These are phyloP conservation scores for Florisuga fusca DNA, from an alignment of 2,797 vertebrate species.

Conservation along the genomic window DNA sequence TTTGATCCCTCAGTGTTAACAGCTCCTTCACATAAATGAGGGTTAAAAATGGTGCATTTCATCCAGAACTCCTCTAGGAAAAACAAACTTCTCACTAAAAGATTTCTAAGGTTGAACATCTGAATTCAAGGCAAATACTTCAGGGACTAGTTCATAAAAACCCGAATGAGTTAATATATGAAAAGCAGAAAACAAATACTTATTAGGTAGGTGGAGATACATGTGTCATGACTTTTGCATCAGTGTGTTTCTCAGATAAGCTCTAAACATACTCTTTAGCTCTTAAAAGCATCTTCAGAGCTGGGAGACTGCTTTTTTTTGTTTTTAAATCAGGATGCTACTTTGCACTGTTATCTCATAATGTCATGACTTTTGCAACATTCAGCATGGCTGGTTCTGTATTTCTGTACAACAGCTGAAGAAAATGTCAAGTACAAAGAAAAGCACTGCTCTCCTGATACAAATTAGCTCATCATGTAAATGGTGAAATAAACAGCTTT, in stretches of 20 bases:
- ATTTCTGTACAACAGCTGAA: conserved; percentile 15
- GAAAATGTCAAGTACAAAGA: conserved; percentile 44
- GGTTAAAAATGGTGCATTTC: not conserved
- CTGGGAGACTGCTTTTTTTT: not conserved
- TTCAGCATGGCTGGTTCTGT: not conserved
- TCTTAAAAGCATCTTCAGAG: not conserved
- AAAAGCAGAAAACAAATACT: not conserved
- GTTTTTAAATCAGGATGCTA: conserved; percentile 16
- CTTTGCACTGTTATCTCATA: not conserved
- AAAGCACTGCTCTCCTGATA: not conserved
- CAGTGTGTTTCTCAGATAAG: not conserved
- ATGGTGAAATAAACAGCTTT: not conserved
- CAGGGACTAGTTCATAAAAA: not conserved
- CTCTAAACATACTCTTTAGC: not conserved
- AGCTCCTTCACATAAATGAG: not conserved
- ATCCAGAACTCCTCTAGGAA: not conserved
- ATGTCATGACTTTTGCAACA: not conserved
- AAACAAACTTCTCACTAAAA: not conserved
- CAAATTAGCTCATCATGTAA: not conserved
- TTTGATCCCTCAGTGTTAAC: not conserved
- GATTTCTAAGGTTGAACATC: not conserved
- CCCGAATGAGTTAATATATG: not conserved
- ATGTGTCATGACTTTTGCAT: not conserved
- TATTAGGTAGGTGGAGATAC: not conserved
- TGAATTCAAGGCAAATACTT: not conserved